Conservation (phyloP, 2,888 invertebrate genomes). For the Caenorhabditis sinica region DNA sequence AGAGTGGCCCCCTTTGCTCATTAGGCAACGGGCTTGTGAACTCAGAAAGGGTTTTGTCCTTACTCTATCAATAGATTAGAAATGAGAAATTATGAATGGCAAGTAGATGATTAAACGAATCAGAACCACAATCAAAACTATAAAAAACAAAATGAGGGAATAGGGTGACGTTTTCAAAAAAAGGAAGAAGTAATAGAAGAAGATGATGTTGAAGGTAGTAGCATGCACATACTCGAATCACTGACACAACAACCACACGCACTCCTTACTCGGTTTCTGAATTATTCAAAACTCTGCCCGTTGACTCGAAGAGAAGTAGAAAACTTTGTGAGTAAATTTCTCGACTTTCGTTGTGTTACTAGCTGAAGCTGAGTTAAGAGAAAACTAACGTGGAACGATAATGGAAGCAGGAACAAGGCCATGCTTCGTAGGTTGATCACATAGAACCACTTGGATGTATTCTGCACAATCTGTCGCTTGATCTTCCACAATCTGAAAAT, state of each 20-base stretch:
- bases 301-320: conserved; percentile 43
- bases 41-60: conserved; percentile 1
- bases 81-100: background rate
- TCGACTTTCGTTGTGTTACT: background rate
- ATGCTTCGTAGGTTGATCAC: conserved; percentile 65
- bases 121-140: background rate
- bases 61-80: conserved; percentile 6
- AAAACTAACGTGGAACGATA: conserved; percentile 69
- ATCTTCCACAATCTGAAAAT: conserved; percentile 69
- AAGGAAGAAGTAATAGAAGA: conserved; percentile 25
- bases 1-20: conserved; percentile 42
- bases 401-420: conserved; percentile 71
- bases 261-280: conserved; percentile 53
- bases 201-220: conserved; percentile 35
- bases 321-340: background rate
- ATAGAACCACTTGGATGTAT: conserved; percentile 64
- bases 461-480: conserved; percentile 69
- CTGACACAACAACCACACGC: conserved; percentile 58
- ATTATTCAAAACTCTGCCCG: conserved; percentile 57
- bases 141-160: conserved; percentile 2
- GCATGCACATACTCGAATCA: conserved; percentile 51
- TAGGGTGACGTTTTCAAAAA: background rate
- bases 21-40: conserved; percentile 35
- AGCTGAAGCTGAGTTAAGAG: conserved; percentile 14
- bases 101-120: conserved; percentile 3